Evolutionary conservation across 2,888 invertebrate genomes (phyloP).

Genomic region (Hylaea fasciaria): DNA sequence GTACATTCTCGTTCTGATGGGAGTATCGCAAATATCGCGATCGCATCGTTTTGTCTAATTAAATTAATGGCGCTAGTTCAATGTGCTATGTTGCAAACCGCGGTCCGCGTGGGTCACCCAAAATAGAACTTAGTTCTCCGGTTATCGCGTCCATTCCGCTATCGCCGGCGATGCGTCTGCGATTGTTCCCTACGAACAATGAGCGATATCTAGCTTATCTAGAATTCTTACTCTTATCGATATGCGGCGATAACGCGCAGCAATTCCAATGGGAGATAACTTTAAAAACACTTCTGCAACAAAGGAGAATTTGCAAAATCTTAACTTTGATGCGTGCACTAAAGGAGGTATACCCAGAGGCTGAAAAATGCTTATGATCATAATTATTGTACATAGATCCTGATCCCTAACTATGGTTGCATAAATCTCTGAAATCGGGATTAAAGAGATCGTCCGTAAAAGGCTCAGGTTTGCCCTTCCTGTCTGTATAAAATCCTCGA

Average conservation of each 20-base stretch:
- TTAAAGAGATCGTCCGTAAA: too few species aligned
- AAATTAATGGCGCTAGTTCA: slow-evolving; percentile 20
- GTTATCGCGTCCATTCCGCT: slow-evolving; percentile 37
- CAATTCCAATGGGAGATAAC: slow-evolving; percentile 28
- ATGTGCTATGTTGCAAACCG: slow-evolving; percentile 36
- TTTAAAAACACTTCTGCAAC: neutral
- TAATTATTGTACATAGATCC: too few species aligned
- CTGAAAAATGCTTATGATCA: neutral
- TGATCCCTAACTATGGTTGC: too few species aligned
- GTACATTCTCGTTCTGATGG: neutral
- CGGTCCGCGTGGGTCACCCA: slow-evolving; percentile 58
- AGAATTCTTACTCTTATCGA: slow-evolving; percentile 45
- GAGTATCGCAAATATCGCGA: too few species aligned
- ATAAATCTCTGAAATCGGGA: too few species aligned
- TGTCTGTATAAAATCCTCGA: too few species aligned
- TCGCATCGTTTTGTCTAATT: neutral
- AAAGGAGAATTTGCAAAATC: neutral
- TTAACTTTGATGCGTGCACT: neutral
- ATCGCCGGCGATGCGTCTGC: slow-evolving; percentile 36
- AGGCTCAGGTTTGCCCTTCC: too few species aligned
- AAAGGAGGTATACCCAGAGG: neutral
- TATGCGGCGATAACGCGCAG: slow-evolving; percentile 43
- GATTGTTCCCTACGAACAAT: slow-evolving; percentile 47
- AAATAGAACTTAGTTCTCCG: slow-evolving; percentile 53
- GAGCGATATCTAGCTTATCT: slow-evolving; percentile 50